Percentiles rank a stretch among this genome's conserved stretches.
phyloP scores from a whole-genome alignment of 2,113 vertebrate species.

The Corythoichthys intestinalis region DNA sequence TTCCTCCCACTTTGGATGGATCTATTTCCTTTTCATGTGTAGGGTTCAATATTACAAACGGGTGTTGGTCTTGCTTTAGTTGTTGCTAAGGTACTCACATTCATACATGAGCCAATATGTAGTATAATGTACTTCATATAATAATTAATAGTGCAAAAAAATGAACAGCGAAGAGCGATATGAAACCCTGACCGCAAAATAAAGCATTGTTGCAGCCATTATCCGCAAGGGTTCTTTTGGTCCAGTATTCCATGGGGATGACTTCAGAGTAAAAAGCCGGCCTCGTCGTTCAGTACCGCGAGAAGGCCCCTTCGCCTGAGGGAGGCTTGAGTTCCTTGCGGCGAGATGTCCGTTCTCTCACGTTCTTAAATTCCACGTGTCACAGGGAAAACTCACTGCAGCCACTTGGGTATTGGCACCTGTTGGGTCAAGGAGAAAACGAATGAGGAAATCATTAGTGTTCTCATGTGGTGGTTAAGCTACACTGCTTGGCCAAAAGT shows the following conservation, averaged over 20 bases:
- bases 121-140: constrained; percentile 50
- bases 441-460: neutral
- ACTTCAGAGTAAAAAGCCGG: constrained; percentile 45
- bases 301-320: constrained; percentile 20
- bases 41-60: no score
- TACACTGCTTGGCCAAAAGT: no score
- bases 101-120: constrained; percentile 51
- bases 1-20: neutral
- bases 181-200: constrained; percentile 36
- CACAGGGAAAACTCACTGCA: constrained; percentile 72
- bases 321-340: constrained; percentile 39
- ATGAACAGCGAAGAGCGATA: constrained; percentile 65
- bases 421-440: constrained; percentile 51
- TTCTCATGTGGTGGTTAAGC: neutral
- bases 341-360: constrained; percentile 58
- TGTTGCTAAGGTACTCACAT: constrained; percentile 22
- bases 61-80: neutral
- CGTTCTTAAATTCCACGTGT: constrained; percentile 19
- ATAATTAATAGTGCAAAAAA: constrained; percentile 73
- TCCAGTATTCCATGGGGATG: constrained; percentile 63
- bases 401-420: constrained; percentile 87
- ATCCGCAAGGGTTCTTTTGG: constrained; percentile 55
- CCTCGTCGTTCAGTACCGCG: constrained; percentile 17
- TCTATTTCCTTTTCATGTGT: no score
- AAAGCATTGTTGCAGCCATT: constrained; percentile 27